These are phyloP conservation scores for Oligia strigilis DNA, from an alignment of 2,888 invertebrate genomes.

Conservation along the genomic window DNA sequence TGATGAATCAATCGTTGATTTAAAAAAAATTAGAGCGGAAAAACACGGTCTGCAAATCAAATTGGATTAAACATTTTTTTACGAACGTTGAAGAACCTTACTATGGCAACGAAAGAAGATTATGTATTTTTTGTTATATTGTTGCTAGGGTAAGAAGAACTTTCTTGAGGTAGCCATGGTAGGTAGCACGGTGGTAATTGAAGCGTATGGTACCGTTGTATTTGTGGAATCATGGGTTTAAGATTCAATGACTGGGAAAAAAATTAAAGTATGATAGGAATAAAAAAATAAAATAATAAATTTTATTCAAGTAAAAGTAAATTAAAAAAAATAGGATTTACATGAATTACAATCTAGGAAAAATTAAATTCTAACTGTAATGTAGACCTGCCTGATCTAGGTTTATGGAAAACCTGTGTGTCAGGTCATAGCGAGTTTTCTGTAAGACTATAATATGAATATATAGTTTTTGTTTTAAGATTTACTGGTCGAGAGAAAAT, in stretches of 20 bases:
- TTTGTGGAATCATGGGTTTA: background rate
- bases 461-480: background rate
- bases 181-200: background rate
- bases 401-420: too few relatives aligned
- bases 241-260: background rate
- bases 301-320: too few relatives aligned
- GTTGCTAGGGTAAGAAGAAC: constrained; percentile 13
- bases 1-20: constrained; percentile 25
- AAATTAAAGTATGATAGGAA: too few relatives aligned
- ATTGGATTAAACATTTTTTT: constrained; percentile 12
- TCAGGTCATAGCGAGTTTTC: too few relatives aligned
- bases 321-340: too few relatives aligned
- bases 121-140: background rate
- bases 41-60: constrained; percentile 12
- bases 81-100: background rate
- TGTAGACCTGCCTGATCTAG: too few relatives aligned
- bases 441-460: too few relatives aligned
- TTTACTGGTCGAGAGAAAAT: background rate
- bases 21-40: constrained; percentile 7
- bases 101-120: constrained; percentile 1
- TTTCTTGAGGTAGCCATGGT: constrained; percentile 2
- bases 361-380: too few relatives aligned
- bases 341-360: too few relatives aligned
- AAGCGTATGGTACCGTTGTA: background rate
- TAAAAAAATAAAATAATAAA: too few relatives aligned